Base-by-base conservation (phyloP, 2,888 invertebrate species). In the Acleris laterana region DNA sequence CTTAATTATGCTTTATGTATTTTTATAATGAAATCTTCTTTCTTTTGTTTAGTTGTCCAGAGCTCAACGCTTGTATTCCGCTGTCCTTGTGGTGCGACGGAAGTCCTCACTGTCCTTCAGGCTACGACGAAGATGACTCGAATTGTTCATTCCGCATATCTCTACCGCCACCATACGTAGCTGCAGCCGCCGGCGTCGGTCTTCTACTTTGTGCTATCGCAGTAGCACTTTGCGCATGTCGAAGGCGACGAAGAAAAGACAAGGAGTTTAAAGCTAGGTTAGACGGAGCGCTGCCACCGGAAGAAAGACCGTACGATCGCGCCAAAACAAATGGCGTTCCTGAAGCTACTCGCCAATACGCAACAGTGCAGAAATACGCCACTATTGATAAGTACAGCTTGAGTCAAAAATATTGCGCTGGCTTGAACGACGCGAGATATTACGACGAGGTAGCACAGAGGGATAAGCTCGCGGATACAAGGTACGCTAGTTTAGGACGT, bases 21-120 rank as follows among this genome's bases (percentile, higher is more conserved):
- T n/a, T n/a, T 56, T 32, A 50, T 50, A 16, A 56, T 17, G 42
- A 50, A 11, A 50, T 44, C 9, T 25, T 32, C 53, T 32, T 63
- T 71, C 67, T 70, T 62, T 75, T 75, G 80, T 86, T 61, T 88
- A 96, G 96, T 79, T 97, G 97, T 77, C 96, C 96, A 1, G 96
- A 97, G 81, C 88, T 97, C 60, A 96, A 96, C 70, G 96, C 96
- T 0, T 97, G 97, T 82, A 96, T 97, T 76, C 96, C 95, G 70
- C 94, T 96, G 1, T 94, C 95, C 1, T 83, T 97, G 5, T 96
- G 97, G 96, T 97, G 97, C 83, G 97, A 97, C 80, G 96, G 96
- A 0, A 94, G 95, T 50, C 90, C 94, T 1, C 96, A 97, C 78
- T 97, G 97, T 80, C 97, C 96, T 16, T 96, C 96, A 5, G 96